Conservation (phyloP, 2,888 invertebrate genomes). For the Colostygia pectinataria region DNA sequence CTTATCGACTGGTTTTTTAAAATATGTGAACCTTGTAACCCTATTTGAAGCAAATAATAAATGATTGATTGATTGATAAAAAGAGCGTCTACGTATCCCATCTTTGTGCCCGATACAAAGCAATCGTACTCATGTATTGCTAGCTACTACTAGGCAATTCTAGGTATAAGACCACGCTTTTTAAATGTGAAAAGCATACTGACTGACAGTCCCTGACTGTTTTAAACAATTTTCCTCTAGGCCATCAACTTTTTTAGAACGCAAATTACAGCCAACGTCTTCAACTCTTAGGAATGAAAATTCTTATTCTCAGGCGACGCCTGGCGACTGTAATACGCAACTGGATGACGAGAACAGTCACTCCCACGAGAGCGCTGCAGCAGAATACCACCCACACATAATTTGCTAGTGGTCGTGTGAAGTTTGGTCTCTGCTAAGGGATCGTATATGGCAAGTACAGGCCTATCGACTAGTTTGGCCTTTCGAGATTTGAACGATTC, state of each 20-base stretch:
- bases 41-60: no score
- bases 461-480: not conserved
- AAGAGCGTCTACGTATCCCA: constrained; percentile 1
- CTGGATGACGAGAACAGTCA: not conserved
- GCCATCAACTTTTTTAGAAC: not conserved
- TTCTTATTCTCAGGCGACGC: not conserved
- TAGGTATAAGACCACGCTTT: constrained; percentile 2
- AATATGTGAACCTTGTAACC: no score
- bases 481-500: not conserved
- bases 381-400: constrained; percentile 2
- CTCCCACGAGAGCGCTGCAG: not conserved
- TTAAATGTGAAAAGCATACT: not conserved
- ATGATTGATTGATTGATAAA: not conserved
- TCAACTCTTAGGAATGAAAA: not conserved
- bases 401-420: not conserved
- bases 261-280: constrained; percentile 2
- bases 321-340: not conserved
- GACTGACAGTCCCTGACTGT: constrained; percentile 3
- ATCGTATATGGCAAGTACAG: constrained; percentile 3
- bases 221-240: not conserved
- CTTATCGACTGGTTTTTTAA: not conserved
- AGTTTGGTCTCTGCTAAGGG: not conserved
- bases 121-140: constrained; percentile 2
- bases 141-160: constrained; percentile 3
- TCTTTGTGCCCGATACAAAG: not conserved